Base-by-base conservation (phyloP, 2,113 vertebrate species). In the Mungos mungo region DNA sequence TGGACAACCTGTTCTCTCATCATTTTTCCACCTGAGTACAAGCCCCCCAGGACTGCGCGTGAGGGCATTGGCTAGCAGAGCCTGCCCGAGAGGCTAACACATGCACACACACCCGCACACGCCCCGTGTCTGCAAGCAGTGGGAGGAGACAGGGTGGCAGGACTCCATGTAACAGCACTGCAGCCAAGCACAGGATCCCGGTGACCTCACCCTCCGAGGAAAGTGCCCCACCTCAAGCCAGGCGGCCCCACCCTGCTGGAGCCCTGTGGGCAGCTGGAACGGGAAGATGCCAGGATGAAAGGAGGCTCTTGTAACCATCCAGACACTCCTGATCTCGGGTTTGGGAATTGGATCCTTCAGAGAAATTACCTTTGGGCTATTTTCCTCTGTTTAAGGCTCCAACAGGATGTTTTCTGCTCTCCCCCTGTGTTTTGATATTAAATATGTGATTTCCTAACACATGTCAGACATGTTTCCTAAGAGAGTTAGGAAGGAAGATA, bases 171-270 rank as follows among this genome's bases (percentile, higher is more conserved):
- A 54, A 90, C 85, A 88, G 47, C 76, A 52, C 19, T 0, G 5
- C 2, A n/a, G 95, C 95, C 97, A 96, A 81, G 90, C 94, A 6
- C 1, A 1, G 72, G 68, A 84, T 72, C 76, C 63, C 0, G 4
- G 66, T 69, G 11, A 94, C 80, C 94, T 97, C 95, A 98, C 91
- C 87, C 92, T 79, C 23, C 50, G 63, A 97, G 90, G 91, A 96
- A 97, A 95, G 38, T 0, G 5, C 94, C 95, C 97, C 85, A 57
- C 88, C 93, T 83, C 47, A 29, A 96, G 93, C 92, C 72, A 95
- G 95, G 69, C 45, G 21, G 0, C 0, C 95, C 92, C 3, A 2
- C 82, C 68, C 83, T 35, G 57, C 63, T 1, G 0, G 79, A 27
- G 0, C 0, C 0, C n/a, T 72, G 23, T 18, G 71, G n/a, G 57